Evolutionary conservation across 2,888 invertebrate species (phyloP).

Genomic region (Tinea semifulvella): DNA sequence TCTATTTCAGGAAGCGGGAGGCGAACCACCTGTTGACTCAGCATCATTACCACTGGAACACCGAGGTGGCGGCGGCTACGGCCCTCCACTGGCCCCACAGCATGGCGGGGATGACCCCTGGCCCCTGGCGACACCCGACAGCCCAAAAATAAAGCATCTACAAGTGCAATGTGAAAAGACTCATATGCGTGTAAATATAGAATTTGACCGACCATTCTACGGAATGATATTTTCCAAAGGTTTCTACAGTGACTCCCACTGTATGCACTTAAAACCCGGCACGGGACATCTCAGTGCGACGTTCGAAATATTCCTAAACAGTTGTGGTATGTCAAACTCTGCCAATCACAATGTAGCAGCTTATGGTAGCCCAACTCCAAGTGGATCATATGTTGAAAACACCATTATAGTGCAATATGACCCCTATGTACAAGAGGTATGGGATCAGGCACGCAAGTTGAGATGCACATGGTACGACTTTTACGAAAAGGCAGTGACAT

Average conservation of each 20-base stretch:
- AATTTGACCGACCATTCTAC: conserved; percentile 94
- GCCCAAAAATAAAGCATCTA: conserved; percentile 91
- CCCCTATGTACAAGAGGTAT: conserved; percentile 93
- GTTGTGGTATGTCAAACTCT: conserved; percentile 94
- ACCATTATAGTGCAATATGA: conserved; percentile 95
- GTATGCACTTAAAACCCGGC: conserved; percentile 90
- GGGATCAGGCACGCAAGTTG: conserved; percentile 93
- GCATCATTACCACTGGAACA: conserved; percentile 84
- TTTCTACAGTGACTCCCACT: conserved; percentile 90
- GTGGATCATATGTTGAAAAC: conserved; percentile 93
- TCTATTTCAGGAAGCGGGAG: conserved; percentile 74
- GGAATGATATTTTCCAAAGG: conserved; percentile 97
- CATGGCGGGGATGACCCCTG: conserved; percentile 81
- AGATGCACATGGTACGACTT: conserved; percentile 97
- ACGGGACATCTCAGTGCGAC: conserved; percentile 91
- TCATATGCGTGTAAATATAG: conserved; percentile 94
- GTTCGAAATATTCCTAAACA: conserved; percentile 92
- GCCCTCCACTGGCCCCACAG: conserved; percentile 73
- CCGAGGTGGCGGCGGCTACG: conserved; percentile 78
- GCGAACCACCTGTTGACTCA: conserved; percentile 83
- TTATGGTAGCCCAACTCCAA: conserved; percentile 88
- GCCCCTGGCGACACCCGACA: conserved; percentile 89
- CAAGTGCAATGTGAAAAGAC: conserved; percentile 97
- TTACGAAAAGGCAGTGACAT: conserved; percentile 94
- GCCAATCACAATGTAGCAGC: conserved; percentile 86